Conservation (phyloP, 2,113 vertebrate species). For the Anseranas semipalmata region DNA sequence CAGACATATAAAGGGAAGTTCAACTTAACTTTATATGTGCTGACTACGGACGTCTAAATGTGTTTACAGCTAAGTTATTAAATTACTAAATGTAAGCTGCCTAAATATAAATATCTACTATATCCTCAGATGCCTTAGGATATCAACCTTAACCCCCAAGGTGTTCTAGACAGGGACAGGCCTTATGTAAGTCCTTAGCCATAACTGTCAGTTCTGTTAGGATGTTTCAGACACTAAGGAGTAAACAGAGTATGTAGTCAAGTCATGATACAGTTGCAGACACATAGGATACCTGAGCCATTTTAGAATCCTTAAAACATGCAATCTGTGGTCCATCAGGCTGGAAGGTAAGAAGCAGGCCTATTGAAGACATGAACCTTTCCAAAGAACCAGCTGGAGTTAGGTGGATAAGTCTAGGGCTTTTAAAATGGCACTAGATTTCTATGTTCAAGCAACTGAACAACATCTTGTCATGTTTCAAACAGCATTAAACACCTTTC, state of each 20-base stretch:
- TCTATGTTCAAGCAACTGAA: background rate
- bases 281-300: background rate
- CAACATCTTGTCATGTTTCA: background rate
- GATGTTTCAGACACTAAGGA: background rate
- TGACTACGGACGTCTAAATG: background rate
- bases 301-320: background rate
- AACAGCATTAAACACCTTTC: background rate
- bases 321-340: fast-evolving
- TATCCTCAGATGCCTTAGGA: background rate
- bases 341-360: background rate
- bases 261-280: background rate
- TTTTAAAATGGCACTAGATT: background rate
- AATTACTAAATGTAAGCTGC: background rate
- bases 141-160: background rate
- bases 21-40: no score
- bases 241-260: background rate
- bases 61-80: background rate
- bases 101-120: no score
- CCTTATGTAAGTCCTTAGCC: background rate
- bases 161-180: background rate
- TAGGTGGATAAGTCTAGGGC: background rate
- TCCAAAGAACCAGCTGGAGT: background rate
- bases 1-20: background rate
- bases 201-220: background rate
- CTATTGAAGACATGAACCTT: background rate